Percentiles rank a stretch among this genome's conserved stretches.
These are phyloP conservation scores for Peromyscus eremicus DNA, from an alignment of 2,797 vertebrate species.

Conservation along the genomic window DNA sequence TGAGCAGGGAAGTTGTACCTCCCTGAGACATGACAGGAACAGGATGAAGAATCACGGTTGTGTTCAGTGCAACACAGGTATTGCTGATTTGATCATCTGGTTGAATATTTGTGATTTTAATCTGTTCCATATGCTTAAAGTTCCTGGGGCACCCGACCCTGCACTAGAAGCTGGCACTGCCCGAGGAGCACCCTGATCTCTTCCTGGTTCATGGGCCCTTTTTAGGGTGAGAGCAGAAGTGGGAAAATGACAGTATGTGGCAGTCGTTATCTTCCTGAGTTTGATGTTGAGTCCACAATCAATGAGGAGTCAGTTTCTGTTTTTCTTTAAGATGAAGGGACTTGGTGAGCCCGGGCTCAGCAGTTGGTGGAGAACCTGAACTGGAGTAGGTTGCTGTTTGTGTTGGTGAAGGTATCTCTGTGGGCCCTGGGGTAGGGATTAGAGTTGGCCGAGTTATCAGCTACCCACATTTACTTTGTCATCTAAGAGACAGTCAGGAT, in stretches of 20 bases:
- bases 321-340: neutral
- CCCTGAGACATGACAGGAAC: neutral
- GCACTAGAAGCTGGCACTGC: too few species aligned
- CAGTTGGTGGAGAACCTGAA: neutral
- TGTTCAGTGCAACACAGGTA: neutral
- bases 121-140: neutral
- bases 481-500: neutral
- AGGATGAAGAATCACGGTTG: neutral
- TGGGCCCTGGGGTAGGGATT: too few species aligned
- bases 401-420: neutral
- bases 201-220: neutral
- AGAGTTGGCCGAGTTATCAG: neutral
- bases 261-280: neutral
- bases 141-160: neutral
- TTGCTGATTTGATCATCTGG: neutral
- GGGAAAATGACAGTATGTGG: neutral
- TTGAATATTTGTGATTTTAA: neutral
- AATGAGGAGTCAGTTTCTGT: neutral
- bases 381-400: neutral
- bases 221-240: neutral
- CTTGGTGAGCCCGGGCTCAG: neutral
- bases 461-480: neutral
- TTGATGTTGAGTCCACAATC: neutral
- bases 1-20: neutral
- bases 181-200: accelerated